Conservation (phyloP, 2,797 vertebrate species). For the Pteropus rufus region DNA sequence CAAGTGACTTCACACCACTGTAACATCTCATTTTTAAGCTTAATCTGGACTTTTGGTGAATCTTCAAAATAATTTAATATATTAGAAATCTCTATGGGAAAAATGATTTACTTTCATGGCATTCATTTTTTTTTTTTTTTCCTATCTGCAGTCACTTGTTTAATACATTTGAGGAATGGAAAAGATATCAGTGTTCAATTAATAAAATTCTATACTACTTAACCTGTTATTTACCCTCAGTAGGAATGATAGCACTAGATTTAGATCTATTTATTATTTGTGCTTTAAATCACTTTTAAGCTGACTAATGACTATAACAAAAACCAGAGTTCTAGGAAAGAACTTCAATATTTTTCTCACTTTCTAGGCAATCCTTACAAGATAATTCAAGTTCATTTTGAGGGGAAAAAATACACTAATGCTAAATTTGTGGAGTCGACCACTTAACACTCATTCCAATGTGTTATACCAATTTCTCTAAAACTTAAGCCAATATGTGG, state of each 20-base stretch:
- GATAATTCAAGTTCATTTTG: not conserved
- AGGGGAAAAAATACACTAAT: not conserved
- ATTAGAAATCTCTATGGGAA: not conserved
- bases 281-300: not conserved
- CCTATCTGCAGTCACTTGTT: not conserved
- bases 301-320: not conserved
- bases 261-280: not conserved
- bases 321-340: not conserved
- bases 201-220: not conserved
- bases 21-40: not conserved
- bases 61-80: not conserved
- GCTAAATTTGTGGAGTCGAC: not conserved
- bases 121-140: not conserved
- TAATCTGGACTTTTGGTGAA: not conserved
- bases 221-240: not conserved
- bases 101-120: not conserved
- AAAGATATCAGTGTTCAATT: constrained; percentile 12
- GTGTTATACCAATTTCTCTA: not conserved
- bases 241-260: not conserved
- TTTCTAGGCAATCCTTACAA: not conserved
- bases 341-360: not conserved
- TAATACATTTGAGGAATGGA: not conserved
- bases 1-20: not conserved
- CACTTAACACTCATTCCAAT: not conserved
- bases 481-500: not conserved